A percentile compares a stretch with the other conserved stretches of the same genome.
Conservation (phyloP, 2,888 invertebrate genomes). For the Eumacrocentrus americanus region DNA sequence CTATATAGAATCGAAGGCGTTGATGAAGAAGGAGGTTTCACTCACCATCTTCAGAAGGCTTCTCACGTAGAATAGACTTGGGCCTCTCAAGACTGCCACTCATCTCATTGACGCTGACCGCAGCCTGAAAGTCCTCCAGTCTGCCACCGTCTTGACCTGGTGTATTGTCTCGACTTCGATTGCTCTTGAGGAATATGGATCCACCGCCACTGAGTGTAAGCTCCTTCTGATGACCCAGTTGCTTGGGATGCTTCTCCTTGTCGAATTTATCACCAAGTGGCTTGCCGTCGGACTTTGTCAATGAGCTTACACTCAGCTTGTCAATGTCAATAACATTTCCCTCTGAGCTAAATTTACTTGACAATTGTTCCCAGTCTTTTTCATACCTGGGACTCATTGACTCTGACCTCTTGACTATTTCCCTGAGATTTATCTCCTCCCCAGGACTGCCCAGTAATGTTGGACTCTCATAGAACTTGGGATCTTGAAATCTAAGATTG, state of each 20-base stretch:
- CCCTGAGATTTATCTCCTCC: constrained; percentile 65
- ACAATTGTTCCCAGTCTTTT: constrained; percentile 63
- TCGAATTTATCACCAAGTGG: constrained; percentile 45
- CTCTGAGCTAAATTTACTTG: constrained; percentile 51
- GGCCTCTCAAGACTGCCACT: constrained; percentile 44
- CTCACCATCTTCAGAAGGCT: constrained; percentile 55
- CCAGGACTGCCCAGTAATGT: constrained; percentile 45
- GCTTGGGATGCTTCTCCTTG: constrained; percentile 60
- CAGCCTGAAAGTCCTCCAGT: constrained; percentile 46
- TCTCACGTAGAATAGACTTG: constrained; percentile 58
- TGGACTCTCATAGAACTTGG: constrained; percentile 56
- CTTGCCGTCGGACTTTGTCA: constrained; percentile 43
- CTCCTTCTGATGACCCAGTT: constrained; percentile 59
- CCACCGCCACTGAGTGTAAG: constrained; percentile 65
- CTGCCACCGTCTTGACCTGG: constrained; percentile 49
- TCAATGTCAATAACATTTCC: constrained; percentile 59
- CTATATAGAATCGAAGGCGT: no score
- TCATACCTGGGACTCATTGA: constrained; percentile 64
- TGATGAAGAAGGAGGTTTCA: no score
- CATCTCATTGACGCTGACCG: constrained; percentile 6
- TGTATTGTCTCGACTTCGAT: constrained; percentile 55
- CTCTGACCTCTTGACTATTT: constrained; percentile 62
- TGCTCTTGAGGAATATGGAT: constrained; percentile 69
- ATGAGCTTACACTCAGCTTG: constrained; percentile 47
- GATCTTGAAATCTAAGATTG: constrained; percentile 55